Percentiles rank a stretch among this genome's conserved stretches.
These are phyloP conservation scores for Carassius gibelio DNA, from an alignment of 2,113 vertebrate genomes.

Conservation along the genomic window DNA sequence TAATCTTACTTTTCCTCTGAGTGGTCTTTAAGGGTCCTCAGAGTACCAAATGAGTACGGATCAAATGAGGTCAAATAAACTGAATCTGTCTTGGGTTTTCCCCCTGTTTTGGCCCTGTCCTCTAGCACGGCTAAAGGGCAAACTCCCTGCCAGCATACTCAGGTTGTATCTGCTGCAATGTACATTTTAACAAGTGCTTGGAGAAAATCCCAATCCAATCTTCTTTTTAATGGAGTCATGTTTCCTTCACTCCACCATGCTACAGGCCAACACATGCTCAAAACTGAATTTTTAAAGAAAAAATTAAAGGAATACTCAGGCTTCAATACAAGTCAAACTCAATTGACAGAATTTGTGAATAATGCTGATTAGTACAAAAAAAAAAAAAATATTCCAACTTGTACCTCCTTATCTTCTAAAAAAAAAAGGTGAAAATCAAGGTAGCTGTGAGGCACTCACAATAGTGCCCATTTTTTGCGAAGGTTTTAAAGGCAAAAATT, in stretches of 20 bases:
- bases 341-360: background rate
- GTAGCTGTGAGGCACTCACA: background rate
- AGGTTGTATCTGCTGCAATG: constrained; percentile 32
- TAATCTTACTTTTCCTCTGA: constrained; percentile 50
- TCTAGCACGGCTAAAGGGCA: constrained; percentile 17
- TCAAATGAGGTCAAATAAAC: constrained; percentile 42
- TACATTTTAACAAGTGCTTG: constrained; percentile 26
- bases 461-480: too few relatives aligned
- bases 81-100: constrained; percentile 19
- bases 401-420: background rate
- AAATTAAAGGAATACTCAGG: background rate
- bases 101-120: background rate
- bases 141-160: background rate
- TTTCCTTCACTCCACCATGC: background rate
- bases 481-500: background rate
- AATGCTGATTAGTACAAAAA: background rate
- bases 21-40: constrained; percentile 37
- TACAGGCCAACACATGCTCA: background rate
- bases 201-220: constrained; percentile 28
- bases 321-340: background rate
- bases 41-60: constrained; percentile 14
- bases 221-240: background rate
- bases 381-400: background rate
- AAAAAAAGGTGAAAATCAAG: background rate
- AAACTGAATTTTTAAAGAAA: background rate